Base-by-base conservation (phyloP, 2,113 vertebrate species). In the Tragelaphus imberbis region DNA sequence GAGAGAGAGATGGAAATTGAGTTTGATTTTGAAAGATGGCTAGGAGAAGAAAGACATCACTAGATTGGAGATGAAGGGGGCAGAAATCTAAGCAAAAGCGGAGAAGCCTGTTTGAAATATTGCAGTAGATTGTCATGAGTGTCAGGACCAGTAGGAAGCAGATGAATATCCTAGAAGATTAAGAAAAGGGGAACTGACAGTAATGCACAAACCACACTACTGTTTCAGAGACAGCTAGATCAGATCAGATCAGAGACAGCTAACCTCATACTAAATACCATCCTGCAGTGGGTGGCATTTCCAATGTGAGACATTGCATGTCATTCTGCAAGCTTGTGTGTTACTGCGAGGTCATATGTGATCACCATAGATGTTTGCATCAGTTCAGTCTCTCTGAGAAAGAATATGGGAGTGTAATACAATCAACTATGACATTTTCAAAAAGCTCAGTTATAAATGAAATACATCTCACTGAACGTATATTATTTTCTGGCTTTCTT, bases 261-360 rank as follows among this genome's bases (percentile, higher is more conserved):
- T 51, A 77, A 93, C 27, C 44, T 47, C 36, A 77, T 58, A 56
- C 27, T 75, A 71, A 90, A 51, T 79, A 44, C 28, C 56, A 51
- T 63, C 44, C 25, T 87, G 44, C 1, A 23, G 63, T 56, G 47
- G 15, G 15, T 91, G 15, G 44, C 87, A 88, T 61, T 96, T 84
- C 30, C 49, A n/a, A 7, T 84, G 40, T 84, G 30, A 90, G 49
- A 91, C 21, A 65, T 47, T n/a, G 3, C 0, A 1, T 68, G 44
- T 55, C 71, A 59, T 84, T 96, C 92, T 88, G 44, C 28, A 80
- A 79, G 25, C 27, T 44, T 93, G 13, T 8, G 12, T 96, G 25
- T 91, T 51, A 91, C 86, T 51, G 17, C 13, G 21, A 96, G 90
- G 36, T 93, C 82, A 84, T 36, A 71, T 77, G 56, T 56, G 56